A percentile compares a stretch with the other conserved stretches of the same genome.
Evolutionary conservation across 1,140 invertebrate species (phyloP).

Genomic region (Drosophila tani): DNA sequence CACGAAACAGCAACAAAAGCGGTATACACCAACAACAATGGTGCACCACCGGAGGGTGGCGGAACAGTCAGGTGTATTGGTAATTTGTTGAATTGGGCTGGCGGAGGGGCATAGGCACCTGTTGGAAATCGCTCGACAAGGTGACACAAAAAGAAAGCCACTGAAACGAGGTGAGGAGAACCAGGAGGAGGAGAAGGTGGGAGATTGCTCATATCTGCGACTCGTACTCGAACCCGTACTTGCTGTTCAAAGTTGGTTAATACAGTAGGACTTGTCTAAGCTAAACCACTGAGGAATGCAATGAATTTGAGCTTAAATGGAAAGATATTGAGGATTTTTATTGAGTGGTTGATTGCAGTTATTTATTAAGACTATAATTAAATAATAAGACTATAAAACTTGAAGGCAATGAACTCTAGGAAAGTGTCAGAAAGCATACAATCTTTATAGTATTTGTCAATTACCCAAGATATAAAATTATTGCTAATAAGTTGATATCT

Average conservation of each 20-base stretch:
- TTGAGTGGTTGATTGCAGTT: too few species aligned
- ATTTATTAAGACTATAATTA: not conserved
- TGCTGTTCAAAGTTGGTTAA: constrained; percentile 32
- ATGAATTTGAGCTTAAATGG: not conserved
- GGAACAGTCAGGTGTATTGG: constrained; percentile 28
- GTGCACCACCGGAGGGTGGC: constrained; percentile 34
- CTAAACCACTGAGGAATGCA: not conserved
- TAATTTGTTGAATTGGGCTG: constrained; percentile 14
- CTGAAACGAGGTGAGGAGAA: constrained; percentile 24
- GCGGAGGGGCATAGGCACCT: constrained; percentile 52
- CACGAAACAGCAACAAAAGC: constrained; percentile 12
- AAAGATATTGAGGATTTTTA: not conserved
- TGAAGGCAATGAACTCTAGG: not conserved
- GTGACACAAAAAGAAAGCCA: constrained; percentile 81
- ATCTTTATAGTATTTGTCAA: not conserved
- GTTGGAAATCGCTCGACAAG: constrained; percentile 65
- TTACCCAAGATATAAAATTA: not conserved
- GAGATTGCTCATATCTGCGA: constrained; percentile 42
- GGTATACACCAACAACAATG: constrained; percentile 25
- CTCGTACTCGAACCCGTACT: constrained; percentile 58
- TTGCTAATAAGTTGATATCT: not conserved
- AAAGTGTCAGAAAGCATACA: not conserved
- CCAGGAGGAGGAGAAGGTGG: constrained; percentile 1
- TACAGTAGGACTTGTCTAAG: not conserved
- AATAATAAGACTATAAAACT: not conserved